phyloP scores from a whole-genome alignment of 2,888 invertebrate species.

The Idaea aversata region DNA sequence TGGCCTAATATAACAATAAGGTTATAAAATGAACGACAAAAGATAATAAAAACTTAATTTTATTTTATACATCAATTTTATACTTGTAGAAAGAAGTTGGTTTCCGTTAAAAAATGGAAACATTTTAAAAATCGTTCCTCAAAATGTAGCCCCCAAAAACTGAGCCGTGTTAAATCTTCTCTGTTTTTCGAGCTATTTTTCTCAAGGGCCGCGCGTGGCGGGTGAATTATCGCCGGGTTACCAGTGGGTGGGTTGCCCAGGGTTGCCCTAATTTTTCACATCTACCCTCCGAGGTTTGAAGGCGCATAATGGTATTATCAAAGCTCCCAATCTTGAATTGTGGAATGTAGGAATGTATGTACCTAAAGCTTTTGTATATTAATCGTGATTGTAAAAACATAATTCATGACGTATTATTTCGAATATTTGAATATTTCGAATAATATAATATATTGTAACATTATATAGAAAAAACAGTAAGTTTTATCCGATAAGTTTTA shows the following conservation, averaged over 20 bases:
- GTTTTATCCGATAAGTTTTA: no score
- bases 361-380: background rate
- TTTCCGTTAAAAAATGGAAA: background rate
- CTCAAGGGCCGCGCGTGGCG: constrained; percentile 70
- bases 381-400: no score
- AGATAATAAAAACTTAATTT: no score
- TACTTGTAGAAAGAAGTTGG: no score
- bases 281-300: constrained; percentile 56
- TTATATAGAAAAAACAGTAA: no score
- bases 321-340: constrained; percentile 29
- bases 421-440: no score
- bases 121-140: constrained; percentile 27
- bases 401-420: no score
- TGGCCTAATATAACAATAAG: no score
- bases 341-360: background rate
- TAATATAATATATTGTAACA: no score
- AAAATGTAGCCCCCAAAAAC: constrained; percentile 39
- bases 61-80: no score
- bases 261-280: constrained; percentile 73
- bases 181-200: constrained; percentile 77
- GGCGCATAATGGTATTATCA: constrained; percentile 39
- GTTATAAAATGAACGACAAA: no score
- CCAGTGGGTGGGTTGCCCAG: constrained; percentile 38
- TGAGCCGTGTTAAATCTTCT: constrained; percentile 68
- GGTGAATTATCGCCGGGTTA: constrained; percentile 54